Conservation (phyloP, 2,113 vertebrate species). For the Sorex araneus region DNA sequence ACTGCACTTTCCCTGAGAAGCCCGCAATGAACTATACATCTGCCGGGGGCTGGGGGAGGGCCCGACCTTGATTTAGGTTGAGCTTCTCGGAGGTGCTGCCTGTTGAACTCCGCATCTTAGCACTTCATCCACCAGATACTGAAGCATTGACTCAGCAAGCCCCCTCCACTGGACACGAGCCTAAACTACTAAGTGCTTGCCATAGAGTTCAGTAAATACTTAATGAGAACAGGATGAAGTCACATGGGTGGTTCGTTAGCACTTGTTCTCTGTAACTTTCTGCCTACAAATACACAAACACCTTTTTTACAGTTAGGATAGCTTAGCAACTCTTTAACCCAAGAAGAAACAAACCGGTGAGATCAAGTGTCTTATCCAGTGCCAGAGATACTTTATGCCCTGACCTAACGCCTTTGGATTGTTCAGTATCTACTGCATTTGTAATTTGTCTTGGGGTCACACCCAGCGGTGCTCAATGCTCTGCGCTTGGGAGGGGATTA, state of each 20-base stretch:
- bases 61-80: background rate
- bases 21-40: too few species aligned
- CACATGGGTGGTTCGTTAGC: background rate
- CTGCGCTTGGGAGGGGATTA: too few species aligned
- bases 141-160: background rate
- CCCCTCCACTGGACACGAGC: background rate
- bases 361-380: background rate
- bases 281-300: background rate
- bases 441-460: too few species aligned
- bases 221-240: conserved; percentile 5
- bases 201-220: background rate
- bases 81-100: background rate
- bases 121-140: background rate
- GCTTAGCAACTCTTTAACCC: background rate
- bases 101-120: background rate
- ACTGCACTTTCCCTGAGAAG: background rate
- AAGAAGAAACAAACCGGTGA: background rate
- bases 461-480: too few species aligned
- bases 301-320: too few species aligned
- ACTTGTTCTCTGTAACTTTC: conserved; percentile 18
- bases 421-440: too few species aligned
- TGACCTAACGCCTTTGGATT: too few species aligned
- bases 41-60: too few species aligned
- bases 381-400: background rate
- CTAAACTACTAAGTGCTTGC: background rate